phyloP scores from a whole-genome alignment of 2,888 invertebrate species.

The Zaprionus bogoriensis region DNA sequence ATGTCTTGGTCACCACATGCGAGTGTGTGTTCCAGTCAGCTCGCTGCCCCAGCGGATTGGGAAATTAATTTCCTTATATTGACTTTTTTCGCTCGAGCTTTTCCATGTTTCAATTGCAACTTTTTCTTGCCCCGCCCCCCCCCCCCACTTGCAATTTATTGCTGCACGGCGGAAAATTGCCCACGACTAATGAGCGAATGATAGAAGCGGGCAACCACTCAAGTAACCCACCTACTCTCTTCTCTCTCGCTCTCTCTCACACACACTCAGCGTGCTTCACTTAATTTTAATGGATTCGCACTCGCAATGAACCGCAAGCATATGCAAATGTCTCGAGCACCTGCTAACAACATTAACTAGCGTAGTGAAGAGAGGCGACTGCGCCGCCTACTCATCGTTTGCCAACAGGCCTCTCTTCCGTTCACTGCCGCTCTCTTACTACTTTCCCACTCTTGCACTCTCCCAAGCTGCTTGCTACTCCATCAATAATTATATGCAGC shows the following conservation, averaged over 20 bases:
- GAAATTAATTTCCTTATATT: conserved; percentile 79
- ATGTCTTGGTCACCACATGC: conserved; percentile 75
- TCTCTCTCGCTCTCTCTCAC: neutral
- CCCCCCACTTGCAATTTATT: conserved; percentile 58
- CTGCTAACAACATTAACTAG: conserved; percentile 76
- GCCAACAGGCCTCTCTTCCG: no score
- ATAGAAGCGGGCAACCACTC: conserved; percentile 20
- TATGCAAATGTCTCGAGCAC: conserved; percentile 77
- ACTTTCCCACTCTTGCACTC: no score
- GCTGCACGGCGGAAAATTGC: conserved; percentile 52
- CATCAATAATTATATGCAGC: conserved; percentile 77
- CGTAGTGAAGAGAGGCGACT: conserved; percentile 41
- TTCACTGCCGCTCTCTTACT: no score
- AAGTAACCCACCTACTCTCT: neutral
- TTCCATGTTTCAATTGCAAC: conserved; percentile 32
- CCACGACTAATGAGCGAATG: conserved; percentile 68
- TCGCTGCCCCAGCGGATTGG: no score
- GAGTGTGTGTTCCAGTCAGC: conserved; percentile 22
- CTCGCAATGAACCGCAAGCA: conserved; percentile 73
- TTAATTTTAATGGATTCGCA: conserved; percentile 78
- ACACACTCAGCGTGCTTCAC: conserved; percentile 33
- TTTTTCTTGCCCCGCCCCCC: conserved; percentile 20
- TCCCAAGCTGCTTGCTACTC: no score
- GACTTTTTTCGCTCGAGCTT: conserved; percentile 61
- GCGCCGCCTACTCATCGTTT: neutral